These are phyloP conservation scores for Sebastes schlegelii DNA, from an alignment of 2,113 vertebrate genomes.

Conservation along the genomic window DNA sequence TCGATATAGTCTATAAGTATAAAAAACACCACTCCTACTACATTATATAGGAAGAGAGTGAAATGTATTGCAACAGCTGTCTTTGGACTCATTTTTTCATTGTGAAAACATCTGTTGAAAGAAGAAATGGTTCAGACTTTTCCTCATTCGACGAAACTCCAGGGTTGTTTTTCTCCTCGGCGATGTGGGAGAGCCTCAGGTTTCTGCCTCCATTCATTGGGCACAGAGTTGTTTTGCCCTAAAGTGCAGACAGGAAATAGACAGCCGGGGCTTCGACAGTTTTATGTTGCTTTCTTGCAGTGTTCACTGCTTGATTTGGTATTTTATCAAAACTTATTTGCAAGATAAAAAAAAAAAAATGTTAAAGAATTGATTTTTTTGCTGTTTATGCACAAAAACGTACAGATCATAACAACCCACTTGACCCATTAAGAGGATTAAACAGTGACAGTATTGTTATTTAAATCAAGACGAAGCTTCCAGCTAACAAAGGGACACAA, in stretches of 20 bases:
- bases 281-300: constrained; percentile 4
- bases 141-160: constrained; percentile 9
- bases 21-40: too few relatives aligned
- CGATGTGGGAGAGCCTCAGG: constrained; percentile 3
- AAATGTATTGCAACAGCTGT: constrained; percentile 24
- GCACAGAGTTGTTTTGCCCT: constrained; percentile 48
- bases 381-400: not conserved
- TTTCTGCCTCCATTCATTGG: constrained; percentile 61
- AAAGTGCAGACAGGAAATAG: constrained; percentile 48
- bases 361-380: not conserved
- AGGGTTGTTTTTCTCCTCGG: constrained; percentile 55
- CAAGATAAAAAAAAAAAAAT: not conserved
- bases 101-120: constrained; percentile 42
- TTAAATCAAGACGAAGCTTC: constrained; percentile 12
- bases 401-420: not conserved
- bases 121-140: not conserved
- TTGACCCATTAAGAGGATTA: constrained; percentile 17
- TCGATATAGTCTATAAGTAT: not conserved
- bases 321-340: not conserved
- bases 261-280: constrained; percentile 3
- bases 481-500: constrained; percentile 12
- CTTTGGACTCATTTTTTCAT: not conserved
- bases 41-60: not conserved
- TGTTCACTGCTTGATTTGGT: not conserved
- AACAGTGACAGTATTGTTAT: constrained; percentile 18